These are phyloP conservation scores for Drosophila neotestacea DNA, from an alignment of 2,888 invertebrate genomes.

Conservation along the genomic window DNA sequence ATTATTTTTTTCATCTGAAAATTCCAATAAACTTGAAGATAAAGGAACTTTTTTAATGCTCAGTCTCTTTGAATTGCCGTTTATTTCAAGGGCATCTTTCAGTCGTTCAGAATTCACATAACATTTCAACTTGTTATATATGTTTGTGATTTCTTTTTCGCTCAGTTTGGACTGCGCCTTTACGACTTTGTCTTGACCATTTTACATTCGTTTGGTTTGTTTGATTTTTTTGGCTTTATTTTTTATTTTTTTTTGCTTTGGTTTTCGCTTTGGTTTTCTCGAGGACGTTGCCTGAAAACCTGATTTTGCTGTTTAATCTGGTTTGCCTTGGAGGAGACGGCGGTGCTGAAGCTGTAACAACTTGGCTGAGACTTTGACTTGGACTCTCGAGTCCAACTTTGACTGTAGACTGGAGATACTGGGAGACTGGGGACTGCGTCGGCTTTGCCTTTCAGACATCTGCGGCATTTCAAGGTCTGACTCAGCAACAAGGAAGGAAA, in stretches of 20 bases:
- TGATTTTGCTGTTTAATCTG: conserved; percentile 68
- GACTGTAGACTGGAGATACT: neutral
- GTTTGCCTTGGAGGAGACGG: conserved; percentile 70
- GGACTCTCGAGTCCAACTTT: neutral
- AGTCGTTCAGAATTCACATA: neutral
- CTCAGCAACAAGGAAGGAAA: conserved; percentile 74
- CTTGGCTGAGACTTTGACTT: conserved; percentile 1
- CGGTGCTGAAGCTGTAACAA: conserved; percentile 20
- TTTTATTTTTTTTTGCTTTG: conserved; percentile 15
- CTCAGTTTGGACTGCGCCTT: conserved; percentile 44
- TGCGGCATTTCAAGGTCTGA: conserved; percentile 77
- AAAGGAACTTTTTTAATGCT: too few relatives aligned
- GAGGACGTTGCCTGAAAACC: conserved; percentile 77
- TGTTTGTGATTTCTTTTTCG: conserved; percentile 27
- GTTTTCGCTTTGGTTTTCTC: conserved; percentile 55
- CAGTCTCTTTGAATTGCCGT: neutral
- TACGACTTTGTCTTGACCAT: conserved; percentile 51
- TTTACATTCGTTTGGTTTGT: conserved; percentile 52
- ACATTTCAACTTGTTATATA: conserved; percentile 21
- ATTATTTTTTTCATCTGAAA: too few relatives aligned
- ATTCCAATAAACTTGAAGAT: too few relatives aligned
- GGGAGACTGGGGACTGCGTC: conserved; percentile 11
- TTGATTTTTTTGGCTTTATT: conserved; percentile 8
- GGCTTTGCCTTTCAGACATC: conserved; percentile 62
- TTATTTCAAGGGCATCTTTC: conserved; percentile 2